These are phyloP conservation scores for Solea senegalensis DNA, from an alignment of 2,113 vertebrate genomes.

Conservation along the genomic window DNA sequence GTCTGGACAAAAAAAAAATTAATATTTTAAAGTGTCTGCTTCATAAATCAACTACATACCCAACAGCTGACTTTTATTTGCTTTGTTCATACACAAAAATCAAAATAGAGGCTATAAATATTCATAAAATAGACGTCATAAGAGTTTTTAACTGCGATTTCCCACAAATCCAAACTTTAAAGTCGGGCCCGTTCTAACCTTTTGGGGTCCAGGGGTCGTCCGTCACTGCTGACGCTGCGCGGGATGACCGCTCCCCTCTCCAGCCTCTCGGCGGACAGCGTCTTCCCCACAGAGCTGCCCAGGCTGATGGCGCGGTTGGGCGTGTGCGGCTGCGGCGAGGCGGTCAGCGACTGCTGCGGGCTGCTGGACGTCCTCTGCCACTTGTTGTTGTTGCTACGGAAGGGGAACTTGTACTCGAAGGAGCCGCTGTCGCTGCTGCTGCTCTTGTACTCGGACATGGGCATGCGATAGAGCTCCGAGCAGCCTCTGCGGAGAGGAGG, in stretches of 20 bases:
- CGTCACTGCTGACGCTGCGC: conserved; percentile 96
- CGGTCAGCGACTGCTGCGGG: conserved; percentile 88
- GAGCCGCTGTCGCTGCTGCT: conserved; percentile 87
- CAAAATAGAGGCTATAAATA: conserved; percentile 5
- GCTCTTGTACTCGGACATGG: conserved; percentile 94
- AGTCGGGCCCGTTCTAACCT: conserved; percentile 74
- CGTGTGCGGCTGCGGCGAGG: conserved; percentile 85
- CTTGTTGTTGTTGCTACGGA: conserved; percentile 96
- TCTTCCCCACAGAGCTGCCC: conserved; percentile 89
- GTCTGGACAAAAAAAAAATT: conserved; percentile 2
- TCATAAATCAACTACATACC: neutral
- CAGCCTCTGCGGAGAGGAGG: conserved; percentile 84
- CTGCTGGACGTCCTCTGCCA: conserved; percentile 94
- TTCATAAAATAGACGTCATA: neutral
- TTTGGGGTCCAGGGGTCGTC: conserved; percentile 90
- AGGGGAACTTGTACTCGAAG: conserved; percentile 97
- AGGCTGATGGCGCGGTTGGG: conserved; percentile 83
- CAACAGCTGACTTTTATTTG: neutral
- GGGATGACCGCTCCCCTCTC: conserved; percentile 92
- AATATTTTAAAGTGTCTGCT: conserved; percentile 4
- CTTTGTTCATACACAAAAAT: neutral
- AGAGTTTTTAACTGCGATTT: neutral
- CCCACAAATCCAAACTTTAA: neutral
- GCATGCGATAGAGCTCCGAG: conserved; percentile 93
- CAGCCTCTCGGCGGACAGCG: conserved; percentile 84